Conservation (phyloP, 2,888 invertebrate genomes). For the Drosophila meridiana region DNA sequence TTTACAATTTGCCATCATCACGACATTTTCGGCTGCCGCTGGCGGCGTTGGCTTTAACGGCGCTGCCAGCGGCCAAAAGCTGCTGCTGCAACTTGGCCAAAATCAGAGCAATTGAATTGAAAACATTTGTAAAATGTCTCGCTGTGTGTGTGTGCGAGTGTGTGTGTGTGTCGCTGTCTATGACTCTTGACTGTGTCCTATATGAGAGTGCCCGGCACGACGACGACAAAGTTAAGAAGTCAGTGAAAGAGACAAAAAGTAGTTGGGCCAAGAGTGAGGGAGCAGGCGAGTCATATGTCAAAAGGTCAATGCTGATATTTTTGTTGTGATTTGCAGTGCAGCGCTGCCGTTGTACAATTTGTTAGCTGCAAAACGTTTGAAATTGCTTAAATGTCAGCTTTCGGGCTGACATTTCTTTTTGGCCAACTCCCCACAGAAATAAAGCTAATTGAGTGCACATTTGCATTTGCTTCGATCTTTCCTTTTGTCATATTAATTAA, state of each 20-base stretch:
- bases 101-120: constrained; percentile 81
- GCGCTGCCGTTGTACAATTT: constrained; percentile 67
- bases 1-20: constrained; percentile 85
- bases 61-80: constrained; percentile 53
- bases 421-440: constrained; percentile 28
- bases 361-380: constrained; percentile 72
- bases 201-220: constrained; percentile 73
- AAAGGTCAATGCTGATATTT: constrained; percentile 78
- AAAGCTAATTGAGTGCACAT: constrained; percentile 65
- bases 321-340: constrained; percentile 52
- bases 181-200: constrained; percentile 60
- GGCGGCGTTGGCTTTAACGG: constrained; percentile 74
- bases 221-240: constrained; percentile 63
- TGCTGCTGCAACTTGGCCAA: constrained; percentile 63
- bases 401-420: constrained; percentile 55
- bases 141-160: constrained; percentile 30
- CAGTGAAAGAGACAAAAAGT: constrained; percentile 19
- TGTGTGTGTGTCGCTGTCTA: constrained; percentile 11
- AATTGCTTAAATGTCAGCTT: constrained; percentile 77
- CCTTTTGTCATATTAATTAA: constrained; percentile 72
- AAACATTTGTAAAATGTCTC: constrained; percentile 81
- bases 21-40: constrained; percentile 83
- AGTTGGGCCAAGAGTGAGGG: constrained; percentile 17
- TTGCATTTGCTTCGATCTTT: constrained; percentile 57
- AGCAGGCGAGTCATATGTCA: constrained; percentile 72